These are phyloP conservation scores for Eupithecia insigniata DNA, from an alignment of 2,888 invertebrate genomes.

Conservation along the genomic window DNA sequence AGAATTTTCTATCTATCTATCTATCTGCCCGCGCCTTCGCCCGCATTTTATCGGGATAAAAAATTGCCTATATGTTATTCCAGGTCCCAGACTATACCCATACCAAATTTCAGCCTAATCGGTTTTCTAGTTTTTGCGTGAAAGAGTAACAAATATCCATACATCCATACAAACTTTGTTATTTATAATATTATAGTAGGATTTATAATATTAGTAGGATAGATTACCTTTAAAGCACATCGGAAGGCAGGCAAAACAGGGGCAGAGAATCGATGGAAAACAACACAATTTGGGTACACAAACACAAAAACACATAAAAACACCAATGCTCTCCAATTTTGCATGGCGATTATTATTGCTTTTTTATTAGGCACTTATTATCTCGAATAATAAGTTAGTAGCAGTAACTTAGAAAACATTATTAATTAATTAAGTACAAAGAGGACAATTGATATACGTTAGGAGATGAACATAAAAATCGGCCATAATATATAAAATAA, in stretches of 20 bases:
- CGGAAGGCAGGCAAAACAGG: constrained; percentile 64
- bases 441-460: background rate
- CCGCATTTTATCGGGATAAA: too few relatives aligned
- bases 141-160: too few relatives aligned
- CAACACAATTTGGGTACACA: constrained; percentile 61
- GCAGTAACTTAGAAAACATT: background rate
- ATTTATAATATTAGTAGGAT: too few relatives aligned
- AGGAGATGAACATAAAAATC: background rate
- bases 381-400: background rate
- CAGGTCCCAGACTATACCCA: too few relatives aligned
- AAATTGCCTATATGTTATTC: too few relatives aligned
- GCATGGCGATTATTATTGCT: background rate
- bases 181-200: too few relatives aligned
- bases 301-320: constrained; percentile 63
- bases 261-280: constrained; percentile 59
- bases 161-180: too few relatives aligned
- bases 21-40: too few relatives aligned
- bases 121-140: too few relatives aligned
- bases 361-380: background rate
- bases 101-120: too few relatives aligned
- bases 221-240: constrained; percentile 53
- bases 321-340: background rate
- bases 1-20: too few relatives aligned
- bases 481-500: background rate
- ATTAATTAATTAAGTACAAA: background rate